Evolutionary conservation across 2,888 invertebrate species (phyloP).

Genomic region (Scaeva pyrastri): DNA sequence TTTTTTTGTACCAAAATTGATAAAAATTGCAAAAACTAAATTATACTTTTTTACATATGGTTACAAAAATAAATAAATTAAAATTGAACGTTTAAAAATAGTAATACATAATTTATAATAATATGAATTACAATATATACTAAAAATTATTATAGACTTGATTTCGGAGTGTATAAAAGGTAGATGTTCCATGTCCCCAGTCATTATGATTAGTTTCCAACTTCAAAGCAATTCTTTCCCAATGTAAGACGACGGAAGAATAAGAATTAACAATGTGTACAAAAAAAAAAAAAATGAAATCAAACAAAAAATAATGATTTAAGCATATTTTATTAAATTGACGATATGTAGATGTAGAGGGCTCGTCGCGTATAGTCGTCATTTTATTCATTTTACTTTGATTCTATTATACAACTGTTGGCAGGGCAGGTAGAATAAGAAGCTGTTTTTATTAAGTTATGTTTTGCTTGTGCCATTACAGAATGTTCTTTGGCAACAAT

Average conservation of each 20-base stretch:
- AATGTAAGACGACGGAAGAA: conserved; percentile 47
- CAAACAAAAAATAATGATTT: conserved; percentile 20
- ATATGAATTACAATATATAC: no score
- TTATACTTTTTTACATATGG: no score
- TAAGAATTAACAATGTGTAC: conserved; percentile 28
- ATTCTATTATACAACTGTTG: conserved; percentile 66
- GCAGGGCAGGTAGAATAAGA: conserved; percentile 53
- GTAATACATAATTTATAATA: no score
- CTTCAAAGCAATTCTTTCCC: not conserved
- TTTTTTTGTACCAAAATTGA: no score
- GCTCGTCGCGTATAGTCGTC: no score
- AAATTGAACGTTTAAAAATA: no score
- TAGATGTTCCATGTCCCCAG: no score
- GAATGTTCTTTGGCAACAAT: conserved; percentile 62
- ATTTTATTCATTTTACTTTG: conserved; percentile 58
- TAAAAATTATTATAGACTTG: not conserved
- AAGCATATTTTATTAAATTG: conserved; percentile 68
- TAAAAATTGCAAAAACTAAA: no score
- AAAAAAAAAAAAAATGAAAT: not conserved
- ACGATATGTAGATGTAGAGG: conserved; percentile 70
- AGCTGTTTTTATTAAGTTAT: conserved; percentile 16
- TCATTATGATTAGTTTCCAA: not conserved
- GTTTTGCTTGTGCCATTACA: conserved; percentile 61
- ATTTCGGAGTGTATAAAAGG: no score
- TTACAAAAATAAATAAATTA: no score